phyloP scores from a whole-genome alignment of 2,113 vertebrate species.

The Cyphomyrus plagiostoma region DNA sequence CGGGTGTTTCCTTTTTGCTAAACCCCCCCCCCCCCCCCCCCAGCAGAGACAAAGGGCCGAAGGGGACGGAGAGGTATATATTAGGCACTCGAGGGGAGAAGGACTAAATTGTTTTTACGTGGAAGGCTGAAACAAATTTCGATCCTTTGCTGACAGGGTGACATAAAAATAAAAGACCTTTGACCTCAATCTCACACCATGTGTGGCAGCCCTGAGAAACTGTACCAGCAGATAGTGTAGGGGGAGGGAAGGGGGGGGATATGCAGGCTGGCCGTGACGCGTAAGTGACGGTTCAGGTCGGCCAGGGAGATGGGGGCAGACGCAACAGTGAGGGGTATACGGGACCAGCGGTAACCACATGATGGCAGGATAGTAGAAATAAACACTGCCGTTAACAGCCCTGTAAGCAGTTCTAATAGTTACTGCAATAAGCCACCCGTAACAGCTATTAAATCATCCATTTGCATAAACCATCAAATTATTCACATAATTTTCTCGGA shows the following conservation, averaged over 20 bases:
- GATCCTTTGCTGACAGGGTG: neutral
- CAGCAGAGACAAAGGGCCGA: neutral
- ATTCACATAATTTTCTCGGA: neutral
- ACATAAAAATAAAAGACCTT: slow-evolving; percentile 10
- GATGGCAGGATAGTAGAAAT: neutral
- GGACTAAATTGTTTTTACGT: neutral
- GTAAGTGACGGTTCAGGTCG: neutral
- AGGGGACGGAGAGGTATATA: neutral
- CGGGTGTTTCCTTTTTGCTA: too few relatives aligned
- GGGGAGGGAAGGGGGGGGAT: neutral
- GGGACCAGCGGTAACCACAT: neutral
- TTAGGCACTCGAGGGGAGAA: neutral
- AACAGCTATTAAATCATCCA: neutral
- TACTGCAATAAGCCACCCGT: neutral
- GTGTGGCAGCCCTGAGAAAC: neutral
- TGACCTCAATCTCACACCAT: neutral
- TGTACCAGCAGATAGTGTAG: neutral
- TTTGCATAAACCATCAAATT: neutral
- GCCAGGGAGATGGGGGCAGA: neutral
- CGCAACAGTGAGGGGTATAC: neutral
- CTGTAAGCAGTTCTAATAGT: neutral
- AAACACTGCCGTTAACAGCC: neutral
- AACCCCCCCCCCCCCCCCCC: too few relatives aligned
- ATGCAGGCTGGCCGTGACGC: neutral
- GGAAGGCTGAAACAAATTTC: neutral